Conservation (phyloP, 2,888 invertebrate species). For the Odontomyia ornata region DNA sequence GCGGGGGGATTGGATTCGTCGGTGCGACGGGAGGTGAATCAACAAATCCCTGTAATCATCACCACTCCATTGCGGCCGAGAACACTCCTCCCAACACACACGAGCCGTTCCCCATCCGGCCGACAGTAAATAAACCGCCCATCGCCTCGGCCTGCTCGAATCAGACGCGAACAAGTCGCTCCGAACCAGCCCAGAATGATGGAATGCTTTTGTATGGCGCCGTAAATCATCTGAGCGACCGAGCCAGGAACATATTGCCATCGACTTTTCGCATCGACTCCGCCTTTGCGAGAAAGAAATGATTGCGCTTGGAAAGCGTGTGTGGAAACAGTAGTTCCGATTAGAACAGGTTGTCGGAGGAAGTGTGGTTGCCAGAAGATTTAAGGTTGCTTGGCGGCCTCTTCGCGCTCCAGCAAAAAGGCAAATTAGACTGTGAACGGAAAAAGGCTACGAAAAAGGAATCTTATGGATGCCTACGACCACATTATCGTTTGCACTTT, state of each 20-base stretch:
- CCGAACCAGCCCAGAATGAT: conserved; percentile 12
- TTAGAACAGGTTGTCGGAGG: conserved; percentile 52
- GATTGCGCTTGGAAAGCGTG: not conserved
- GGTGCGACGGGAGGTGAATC: not conserved
- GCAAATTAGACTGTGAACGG: not conserved
- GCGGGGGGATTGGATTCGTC: not conserved
- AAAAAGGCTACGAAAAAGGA: conserved; percentile 3
- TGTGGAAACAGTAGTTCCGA: conserved; percentile 21
- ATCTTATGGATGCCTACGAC: conserved; percentile 26
- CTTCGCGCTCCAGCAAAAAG: no score
- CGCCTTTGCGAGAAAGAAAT: conserved; percentile 45
- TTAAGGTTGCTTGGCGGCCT: no score
- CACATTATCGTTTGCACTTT: conserved; percentile 40
- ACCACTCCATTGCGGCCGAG: not conserved
- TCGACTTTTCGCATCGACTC: conserved; percentile 48
- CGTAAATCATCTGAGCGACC: conserved; percentile 54
- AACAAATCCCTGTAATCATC: conserved; percentile 32
- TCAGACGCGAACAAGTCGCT: not conserved
- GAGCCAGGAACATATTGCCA: conserved; percentile 43
- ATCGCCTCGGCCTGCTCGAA: not conserved
- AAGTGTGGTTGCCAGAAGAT: no score
- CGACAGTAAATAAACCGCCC: conserved; percentile 28
- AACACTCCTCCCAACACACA: not conserved
- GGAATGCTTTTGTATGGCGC: conserved; percentile 45
- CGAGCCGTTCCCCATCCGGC: not conserved